Conservation (phyloP, 2,113 vertebrate genomes). For the Silurus glanis region DNA sequence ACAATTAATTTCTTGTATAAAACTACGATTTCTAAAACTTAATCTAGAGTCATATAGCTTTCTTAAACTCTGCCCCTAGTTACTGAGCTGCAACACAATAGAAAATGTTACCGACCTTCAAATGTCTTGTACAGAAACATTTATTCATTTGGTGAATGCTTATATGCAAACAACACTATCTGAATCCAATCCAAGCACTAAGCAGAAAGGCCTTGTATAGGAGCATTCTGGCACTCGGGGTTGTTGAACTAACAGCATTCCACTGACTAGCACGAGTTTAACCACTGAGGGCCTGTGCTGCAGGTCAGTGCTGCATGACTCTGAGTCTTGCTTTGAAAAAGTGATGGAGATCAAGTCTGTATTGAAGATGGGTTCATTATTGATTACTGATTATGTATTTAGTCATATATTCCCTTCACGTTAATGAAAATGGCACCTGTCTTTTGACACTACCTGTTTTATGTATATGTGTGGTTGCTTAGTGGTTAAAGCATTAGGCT, state of each 20-base stretch:
- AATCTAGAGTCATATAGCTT: neutral
- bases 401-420: neutral
- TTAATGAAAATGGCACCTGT: too few relatives aligned
- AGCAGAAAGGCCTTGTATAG: neutral
- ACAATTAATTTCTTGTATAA: neutral
- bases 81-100: neutral
- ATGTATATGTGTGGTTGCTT: too few relatives aligned
- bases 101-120: neutral
- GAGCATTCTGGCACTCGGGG: neutral
- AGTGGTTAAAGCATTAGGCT: too few relatives aligned
- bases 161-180: neutral
- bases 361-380: neutral
- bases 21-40: neutral
- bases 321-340: neutral
- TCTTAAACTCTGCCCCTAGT: neutral
- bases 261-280: neutral
- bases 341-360: neutral
- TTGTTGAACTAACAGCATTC: conserved; percentile 7
- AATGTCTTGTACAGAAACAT: neutral
- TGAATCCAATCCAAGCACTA: neutral
- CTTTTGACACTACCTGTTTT: too few relatives aligned
- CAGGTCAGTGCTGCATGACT: neutral
- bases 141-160: neutral
- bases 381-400: neutral
- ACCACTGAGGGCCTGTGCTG: neutral